Evolutionary conservation across 1,140 invertebrate genomes (phyloP), one percentile per base, ranked within the genome.

Genomic region (Aphelenchoides besseyi): DNA sequence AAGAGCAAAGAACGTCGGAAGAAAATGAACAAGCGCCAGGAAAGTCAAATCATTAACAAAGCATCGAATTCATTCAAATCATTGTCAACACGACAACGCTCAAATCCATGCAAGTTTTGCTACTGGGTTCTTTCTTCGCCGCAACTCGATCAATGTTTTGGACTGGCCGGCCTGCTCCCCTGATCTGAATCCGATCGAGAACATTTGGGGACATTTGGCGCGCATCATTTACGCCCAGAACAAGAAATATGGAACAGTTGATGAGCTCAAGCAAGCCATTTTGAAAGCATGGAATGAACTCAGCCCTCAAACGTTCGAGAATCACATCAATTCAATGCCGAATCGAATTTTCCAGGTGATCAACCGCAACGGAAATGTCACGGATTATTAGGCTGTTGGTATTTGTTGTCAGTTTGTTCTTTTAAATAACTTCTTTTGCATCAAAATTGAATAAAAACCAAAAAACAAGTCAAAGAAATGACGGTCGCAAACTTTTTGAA

Each of bases 151-250:
- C 29, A 18, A 53, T 68, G 52, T 74, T 48, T 3, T 79, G n/a
- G 48, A 48, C 30, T 79, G 80, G 73, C 74, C 74, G 12, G 62
- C 74, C 26, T 33, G 48, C 33, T 73, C 59, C 18, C 76, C 74
- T 18, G 80, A 80, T 72, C 33, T 80, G 1, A 79, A 74, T 30
- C 80, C 76, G 0, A 77, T 79, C 41, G 74, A 81, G 69, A 70
- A 80, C 52, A 32, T 79, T 9, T 79, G 74, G 76, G 72, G 69
- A 69, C 30, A 62, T 37, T 29, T 80, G 26, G 70, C 53, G 3
- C 37, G 37, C 2, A 9, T 5, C 16, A 30, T 67, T 67, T 52
- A 67, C 30, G 63, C 63, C 23, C 8, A 53, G 5, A 67, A 67
- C 23, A 41, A 53, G 36, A 3, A 54, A 55, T 67, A 55, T 23